Evolutionary conservation across 2,113 vertebrate species (phyloP).

Genomic region (Mormyrus lacerda): DNA sequence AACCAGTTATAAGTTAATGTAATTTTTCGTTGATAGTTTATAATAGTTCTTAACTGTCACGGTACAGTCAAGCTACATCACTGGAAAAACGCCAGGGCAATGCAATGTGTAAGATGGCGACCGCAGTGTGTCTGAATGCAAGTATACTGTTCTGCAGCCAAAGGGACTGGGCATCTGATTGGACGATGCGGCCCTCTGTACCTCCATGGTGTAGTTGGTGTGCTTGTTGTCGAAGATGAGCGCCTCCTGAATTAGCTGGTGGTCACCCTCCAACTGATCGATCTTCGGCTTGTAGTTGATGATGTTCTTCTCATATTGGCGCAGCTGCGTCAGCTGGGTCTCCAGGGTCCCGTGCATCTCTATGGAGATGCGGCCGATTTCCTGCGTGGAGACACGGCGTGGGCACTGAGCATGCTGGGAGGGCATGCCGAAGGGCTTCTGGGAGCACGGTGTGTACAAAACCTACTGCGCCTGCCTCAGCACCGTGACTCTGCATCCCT

Average conservation of each 20-base stretch:
- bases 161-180: neutral
- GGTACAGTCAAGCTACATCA: neutral
- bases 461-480: neutral
- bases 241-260: constrained; percentile 94
- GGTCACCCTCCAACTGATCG: constrained; percentile 93
- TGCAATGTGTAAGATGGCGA: neutral
- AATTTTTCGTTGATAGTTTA: neutral
- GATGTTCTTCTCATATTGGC: constrained; percentile 96
- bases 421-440: neutral
- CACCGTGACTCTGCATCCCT: neutral
- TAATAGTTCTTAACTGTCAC: neutral
- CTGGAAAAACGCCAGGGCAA: neutral
- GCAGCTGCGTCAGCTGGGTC: constrained; percentile 87
- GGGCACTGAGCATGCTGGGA: neutral
- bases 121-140: neutral
- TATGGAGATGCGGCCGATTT: constrained; percentile 94
- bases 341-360: constrained; percentile 97
- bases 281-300: constrained; percentile 99
- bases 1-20: neutral
- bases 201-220: constrained; percentile 99
- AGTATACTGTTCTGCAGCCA: neutral
- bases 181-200: constrained; percentile 36
- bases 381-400: constrained; percentile 53
- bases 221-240: constrained; percentile 99
- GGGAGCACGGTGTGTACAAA: neutral